Conservation (phyloP, 2,113 vertebrate species). For the Pao palembangensis region DNA sequence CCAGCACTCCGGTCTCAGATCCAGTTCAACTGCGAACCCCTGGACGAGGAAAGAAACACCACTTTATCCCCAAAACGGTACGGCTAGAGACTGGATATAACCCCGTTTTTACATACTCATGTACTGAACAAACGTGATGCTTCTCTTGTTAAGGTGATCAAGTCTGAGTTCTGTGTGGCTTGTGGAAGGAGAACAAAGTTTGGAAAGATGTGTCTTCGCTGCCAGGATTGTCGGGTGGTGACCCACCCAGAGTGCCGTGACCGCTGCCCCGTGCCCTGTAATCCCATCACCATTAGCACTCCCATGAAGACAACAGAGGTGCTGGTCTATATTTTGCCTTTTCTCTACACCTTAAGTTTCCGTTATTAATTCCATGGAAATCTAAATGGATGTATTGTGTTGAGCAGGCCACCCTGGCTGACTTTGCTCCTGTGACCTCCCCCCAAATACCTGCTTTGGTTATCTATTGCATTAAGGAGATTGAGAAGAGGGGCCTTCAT, state of each 20-base stretch:
- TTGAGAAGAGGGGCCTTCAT: constrained; percentile 85
- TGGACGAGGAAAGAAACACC: constrained; percentile 78
- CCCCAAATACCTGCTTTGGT: constrained; percentile 87
- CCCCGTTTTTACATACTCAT: not conserved
- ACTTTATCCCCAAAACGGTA: constrained; percentile 88
- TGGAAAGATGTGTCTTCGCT: constrained; percentile 87
- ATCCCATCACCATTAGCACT: constrained; percentile 76
- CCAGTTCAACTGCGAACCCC: constrained; percentile 58
- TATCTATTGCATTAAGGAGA: constrained; percentile 89
- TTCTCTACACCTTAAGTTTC: not conserved
- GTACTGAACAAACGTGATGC: no score
- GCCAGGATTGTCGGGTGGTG: constrained; percentile 84
- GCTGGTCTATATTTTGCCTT: not conserved
- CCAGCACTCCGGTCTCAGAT: constrained; percentile 55
- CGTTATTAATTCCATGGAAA: not conserved
- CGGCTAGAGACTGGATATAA: not conserved
- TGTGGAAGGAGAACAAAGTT: constrained; percentile 90
- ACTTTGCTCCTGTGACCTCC: constrained; percentile 81
- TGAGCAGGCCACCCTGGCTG: constrained; percentile 80
- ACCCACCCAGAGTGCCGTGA: constrained; percentile 87
- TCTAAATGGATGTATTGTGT: not conserved
- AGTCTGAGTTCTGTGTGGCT: constrained; percentile 84
- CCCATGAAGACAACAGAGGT: constrained; percentile 81
- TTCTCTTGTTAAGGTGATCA: constrained; percentile 81
- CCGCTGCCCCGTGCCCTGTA: constrained; percentile 85